These are phyloP conservation scores for Drosophila bocki DNA, from an alignment of 1,140 invertebrate genomes.

Conservation along the genomic window DNA sequence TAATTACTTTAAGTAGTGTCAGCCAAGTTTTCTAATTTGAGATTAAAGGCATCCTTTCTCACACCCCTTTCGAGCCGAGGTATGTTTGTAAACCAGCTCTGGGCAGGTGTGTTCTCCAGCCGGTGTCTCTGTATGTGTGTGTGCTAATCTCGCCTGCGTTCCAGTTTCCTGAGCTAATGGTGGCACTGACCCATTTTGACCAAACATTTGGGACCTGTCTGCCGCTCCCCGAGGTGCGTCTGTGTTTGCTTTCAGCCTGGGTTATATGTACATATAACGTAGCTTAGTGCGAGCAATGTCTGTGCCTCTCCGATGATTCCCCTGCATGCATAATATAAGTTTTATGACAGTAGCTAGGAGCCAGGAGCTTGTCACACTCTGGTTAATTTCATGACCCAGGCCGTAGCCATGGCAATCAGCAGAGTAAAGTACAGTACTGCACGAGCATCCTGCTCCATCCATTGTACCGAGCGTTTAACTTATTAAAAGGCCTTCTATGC, in stretches of 20 bases:
- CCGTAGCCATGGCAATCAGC: constrained; percentile 12
- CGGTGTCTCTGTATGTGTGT: constrained; percentile 21
- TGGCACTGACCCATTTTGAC: constrained; percentile 66
- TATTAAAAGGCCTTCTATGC: constrained; percentile 62
- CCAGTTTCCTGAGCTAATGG: constrained; percentile 58
- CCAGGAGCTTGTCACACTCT: constrained; percentile 21
- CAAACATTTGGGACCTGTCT: constrained; percentile 54
- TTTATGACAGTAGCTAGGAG: constrained; percentile 45
- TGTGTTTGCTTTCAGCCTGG: constrained; percentile 21
- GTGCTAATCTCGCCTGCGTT: constrained; percentile 42
- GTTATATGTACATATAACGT: constrained; percentile 6
- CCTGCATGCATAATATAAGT: constrained; percentile 61
- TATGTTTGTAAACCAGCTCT: constrained; percentile 14
- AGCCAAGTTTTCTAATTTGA: constrained; percentile 8
- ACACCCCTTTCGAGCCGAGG: neutral
- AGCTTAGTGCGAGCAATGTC: constrained; percentile 12
- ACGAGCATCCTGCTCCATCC: constrained; percentile 13
- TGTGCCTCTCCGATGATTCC: neutral
- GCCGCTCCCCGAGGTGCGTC: constrained; percentile 51
- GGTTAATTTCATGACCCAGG: constrained; percentile 27
- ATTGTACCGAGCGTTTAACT: constrained; percentile 53
- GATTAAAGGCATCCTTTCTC: neutral
- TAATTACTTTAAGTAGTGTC: constrained; percentile 1
- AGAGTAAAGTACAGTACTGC: constrained; percentile 5
- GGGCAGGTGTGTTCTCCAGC: constrained; percentile 9